Evolutionary conservation across 1,140 invertebrate genomes (phyloP), one percentile per base, ranked within the genome.

Genomic region (Cryptotermes secundus): DNA sequence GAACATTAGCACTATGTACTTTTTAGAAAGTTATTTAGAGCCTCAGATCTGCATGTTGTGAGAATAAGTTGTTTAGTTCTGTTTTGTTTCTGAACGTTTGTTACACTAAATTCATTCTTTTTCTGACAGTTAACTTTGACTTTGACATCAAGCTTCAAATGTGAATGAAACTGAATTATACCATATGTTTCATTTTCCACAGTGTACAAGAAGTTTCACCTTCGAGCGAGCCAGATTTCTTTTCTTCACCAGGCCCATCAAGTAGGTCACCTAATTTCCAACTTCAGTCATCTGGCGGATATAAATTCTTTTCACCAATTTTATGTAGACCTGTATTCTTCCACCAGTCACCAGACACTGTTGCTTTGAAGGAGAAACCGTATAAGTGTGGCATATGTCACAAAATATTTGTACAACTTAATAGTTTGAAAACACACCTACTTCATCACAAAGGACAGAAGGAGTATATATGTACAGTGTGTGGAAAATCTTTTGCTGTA

Each of bases 401-500:
- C 59, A 72, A 72, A 72, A 72, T 31, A 26, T 72, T 72, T 72
- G 59, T 72, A 26, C 59, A 72, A 7, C 59, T 72, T 31, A 72
- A 14, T 72, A 72, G 59, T 31, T n/a, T 72, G n/a, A 72, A 72
- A 72, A 31, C 59, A 72, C 59, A 72, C 31, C 31, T 72, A 72
- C 59, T 72, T n/a, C n/a, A 72, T 72, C 59, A 72, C 59, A 72
- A 72, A n/a, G 59, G 59, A 31, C 26, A 72, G 59, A 72, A 72
- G 59, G 26, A 72, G 14, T 16, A 72, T 72, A 88, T 88, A 34
- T 91, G 90, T 85, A 88, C 89, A 53, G 86, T 90, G 0, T 90
- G 90, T 87, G 90, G 89, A 87, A 92, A 90, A 83, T 86, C 89
- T 4, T 90, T 90, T 84, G 90, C 89, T 0, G 83, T 90, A 0